These are phyloP conservation scores for Acanthosoma haemorrhoidale DNA, from an alignment of 2,888 invertebrate species.

Conservation along the genomic window DNA sequence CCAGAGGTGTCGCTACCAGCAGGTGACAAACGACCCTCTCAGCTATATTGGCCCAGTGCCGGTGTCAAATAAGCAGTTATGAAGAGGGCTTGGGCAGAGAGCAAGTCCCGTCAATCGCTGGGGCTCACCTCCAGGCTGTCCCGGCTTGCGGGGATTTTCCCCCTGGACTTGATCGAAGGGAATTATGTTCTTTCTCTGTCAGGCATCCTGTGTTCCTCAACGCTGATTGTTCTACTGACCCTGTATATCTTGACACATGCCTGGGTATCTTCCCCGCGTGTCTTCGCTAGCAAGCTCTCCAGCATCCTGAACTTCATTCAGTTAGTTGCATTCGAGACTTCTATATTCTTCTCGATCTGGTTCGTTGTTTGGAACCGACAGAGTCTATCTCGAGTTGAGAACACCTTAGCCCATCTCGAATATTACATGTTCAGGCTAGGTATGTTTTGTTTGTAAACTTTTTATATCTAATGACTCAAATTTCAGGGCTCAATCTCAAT, in stretches of 20 bases:
- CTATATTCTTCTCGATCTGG: not conserved
- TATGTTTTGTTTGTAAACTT: no score
- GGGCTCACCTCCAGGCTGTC: not conserved
- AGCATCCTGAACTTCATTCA: not conserved
- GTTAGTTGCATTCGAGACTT: not conserved
- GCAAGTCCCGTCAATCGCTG: not conserved
- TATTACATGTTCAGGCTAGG: not conserved
- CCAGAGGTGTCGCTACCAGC: no score
- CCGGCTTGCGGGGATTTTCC: not conserved
- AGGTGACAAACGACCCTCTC: not conserved
- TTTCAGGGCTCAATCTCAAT: no score
- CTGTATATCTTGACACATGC: not conserved
- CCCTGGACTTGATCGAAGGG: not conserved
- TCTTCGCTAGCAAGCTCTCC: not conserved
- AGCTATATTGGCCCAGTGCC: not conserved
- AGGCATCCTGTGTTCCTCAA: not conserved
- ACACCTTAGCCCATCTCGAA: not conserved
- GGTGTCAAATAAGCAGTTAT: not conserved
- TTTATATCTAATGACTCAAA: no score
- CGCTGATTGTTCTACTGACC: not conserved
- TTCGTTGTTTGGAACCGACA: not conserved
- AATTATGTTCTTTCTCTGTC: not conserved
- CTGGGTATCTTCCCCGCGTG: not conserved
- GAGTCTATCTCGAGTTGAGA: not conserved
- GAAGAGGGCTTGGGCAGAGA: not conserved